Percentiles rank a stretch among this genome's conserved stretches.
Conservation (phyloP, 1,140 invertebrate genomes). For the Melitaea cinxia region DNA sequence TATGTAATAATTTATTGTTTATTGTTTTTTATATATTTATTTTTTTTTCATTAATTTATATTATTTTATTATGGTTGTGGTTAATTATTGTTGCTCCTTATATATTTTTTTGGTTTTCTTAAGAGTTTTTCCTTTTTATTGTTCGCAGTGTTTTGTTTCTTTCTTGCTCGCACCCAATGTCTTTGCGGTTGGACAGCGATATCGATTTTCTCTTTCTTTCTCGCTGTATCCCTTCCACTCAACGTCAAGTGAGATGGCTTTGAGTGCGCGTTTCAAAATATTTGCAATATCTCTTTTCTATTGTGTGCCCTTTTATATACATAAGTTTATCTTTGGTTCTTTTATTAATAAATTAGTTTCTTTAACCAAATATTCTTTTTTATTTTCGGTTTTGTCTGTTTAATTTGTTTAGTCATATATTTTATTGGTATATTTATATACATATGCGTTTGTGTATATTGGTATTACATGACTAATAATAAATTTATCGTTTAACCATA, state of each 20-base stretch:
- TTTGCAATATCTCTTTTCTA: constrained; percentile 20
- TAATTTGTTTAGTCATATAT: too few relatives aligned
- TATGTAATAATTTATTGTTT: neutral
- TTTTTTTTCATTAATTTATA: neutral
- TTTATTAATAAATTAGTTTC: too few relatives aligned
- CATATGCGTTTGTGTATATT: too few relatives aligned
- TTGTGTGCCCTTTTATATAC: constrained; percentile 4
- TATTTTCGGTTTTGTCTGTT: too few relatives aligned
- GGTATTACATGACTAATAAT: too few relatives aligned
- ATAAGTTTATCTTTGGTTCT: too few relatives aligned
- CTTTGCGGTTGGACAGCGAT: constrained; percentile 41
- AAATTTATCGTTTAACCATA: too few relatives aligned
- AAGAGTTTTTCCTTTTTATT: constrained; percentile 10
- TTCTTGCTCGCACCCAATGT: constrained; percentile 44
- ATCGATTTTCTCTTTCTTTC: constrained; percentile 69
- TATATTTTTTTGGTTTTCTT: neutral
- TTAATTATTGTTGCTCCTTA: constrained; percentile 9
- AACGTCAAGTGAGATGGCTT: constrained; percentile 31
- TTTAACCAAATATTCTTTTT: too few relatives aligned
- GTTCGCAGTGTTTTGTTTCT: constrained; percentile 48
- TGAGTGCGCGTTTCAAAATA: constrained; percentile 32
- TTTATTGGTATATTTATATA: too few relatives aligned
- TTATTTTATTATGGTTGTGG: neutral
- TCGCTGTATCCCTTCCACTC: constrained; percentile 34
- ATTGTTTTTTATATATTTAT: constrained; percentile 13